Evolutionary conservation across 2,888 invertebrate species (phyloP).

Genomic region (Calephelis perditalis): DNA sequence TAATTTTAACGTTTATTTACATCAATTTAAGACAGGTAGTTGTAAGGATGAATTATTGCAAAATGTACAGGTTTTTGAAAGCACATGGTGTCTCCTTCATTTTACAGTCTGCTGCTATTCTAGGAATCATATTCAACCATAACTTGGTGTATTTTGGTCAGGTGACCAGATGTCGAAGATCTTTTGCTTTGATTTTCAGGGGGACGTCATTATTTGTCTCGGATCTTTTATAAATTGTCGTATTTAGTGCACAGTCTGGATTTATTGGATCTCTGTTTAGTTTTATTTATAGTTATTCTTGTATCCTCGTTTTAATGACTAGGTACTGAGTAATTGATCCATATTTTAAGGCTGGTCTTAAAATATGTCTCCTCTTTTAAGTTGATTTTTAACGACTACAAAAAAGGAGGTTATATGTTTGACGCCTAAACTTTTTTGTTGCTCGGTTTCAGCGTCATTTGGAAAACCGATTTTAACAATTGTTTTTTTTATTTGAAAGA

Average conservation of each 20-base stretch:
- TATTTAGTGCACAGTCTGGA: constrained; percentile 34
- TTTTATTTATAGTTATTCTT: constrained; percentile 45
- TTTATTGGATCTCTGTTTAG: constrained; percentile 50
- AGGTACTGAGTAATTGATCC: constrained; percentile 56
- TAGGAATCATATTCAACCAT: constrained; percentile 71
- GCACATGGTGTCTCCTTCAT: constrained; percentile 69
- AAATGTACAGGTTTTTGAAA: constrained; percentile 45
- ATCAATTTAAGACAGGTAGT: not conserved
- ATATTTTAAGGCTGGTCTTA: not conserved
- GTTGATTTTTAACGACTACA: no score
- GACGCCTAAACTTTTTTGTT: no score
- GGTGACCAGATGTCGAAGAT: constrained; percentile 71
- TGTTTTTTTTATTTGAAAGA: no score
- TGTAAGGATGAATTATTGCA: not conserved
- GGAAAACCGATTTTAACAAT: no score
- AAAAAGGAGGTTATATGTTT: no score
- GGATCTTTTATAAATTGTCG: constrained; percentile 7
- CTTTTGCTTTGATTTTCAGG: constrained; percentile 46
- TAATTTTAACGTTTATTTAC: not conserved
- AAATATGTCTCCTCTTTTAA: no score
- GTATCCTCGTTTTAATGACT: constrained; percentile 51
- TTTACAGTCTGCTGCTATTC: constrained; percentile 77
- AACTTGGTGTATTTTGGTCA: constrained; percentile 66
- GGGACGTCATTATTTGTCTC: constrained; percentile 50
- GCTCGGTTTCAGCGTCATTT: no score